Conservation (phyloP, 92 coral and sea anemone species). For the Epizoanthus rinbou region DNA sequence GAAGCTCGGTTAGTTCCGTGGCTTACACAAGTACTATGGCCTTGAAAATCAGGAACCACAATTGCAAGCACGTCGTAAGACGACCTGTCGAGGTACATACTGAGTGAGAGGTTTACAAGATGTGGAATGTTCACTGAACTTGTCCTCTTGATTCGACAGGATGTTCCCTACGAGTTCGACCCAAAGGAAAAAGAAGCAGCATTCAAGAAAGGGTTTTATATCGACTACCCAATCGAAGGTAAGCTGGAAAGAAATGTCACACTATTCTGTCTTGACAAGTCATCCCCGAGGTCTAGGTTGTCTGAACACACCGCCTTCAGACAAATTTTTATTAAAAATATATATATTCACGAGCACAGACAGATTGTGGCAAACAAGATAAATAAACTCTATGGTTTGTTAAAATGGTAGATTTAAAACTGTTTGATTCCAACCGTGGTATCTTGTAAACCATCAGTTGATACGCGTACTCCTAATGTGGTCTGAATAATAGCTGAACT, state of each 20-base stretch:
- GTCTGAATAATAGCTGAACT: no score
- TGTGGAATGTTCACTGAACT: not conserved
- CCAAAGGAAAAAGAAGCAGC: conserved; percentile 25
- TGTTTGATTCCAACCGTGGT: no score
- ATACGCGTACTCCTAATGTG: no score
- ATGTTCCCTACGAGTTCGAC: conserved; percentile 32
- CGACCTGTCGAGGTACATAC: conserved; percentile 13
- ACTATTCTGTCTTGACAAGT: not conserved
- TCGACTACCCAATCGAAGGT: conserved; percentile 96
- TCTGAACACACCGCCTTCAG: not conserved
- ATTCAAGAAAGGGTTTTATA: conserved; percentile 65
- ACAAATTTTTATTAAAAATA: conserved; percentile 6
- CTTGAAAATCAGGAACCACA: not conserved
- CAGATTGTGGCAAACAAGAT: not conserved
- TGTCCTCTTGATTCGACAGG: conserved; percentile 10
- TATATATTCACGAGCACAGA: conserved; percentile 1
- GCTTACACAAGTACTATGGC: conserved; percentile 7
- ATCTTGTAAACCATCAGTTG: no score
- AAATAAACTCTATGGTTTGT: no score
- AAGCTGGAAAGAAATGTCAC: not conserved
- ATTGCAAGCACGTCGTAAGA: not conserved
- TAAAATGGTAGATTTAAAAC: not conserved
- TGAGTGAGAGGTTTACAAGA: no score
- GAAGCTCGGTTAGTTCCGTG: conserved; percentile 23
- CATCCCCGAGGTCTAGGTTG: not conserved